Conservation (phyloP, 2,797 vertebrate species). For the Cyprinella venusta region DNA sequence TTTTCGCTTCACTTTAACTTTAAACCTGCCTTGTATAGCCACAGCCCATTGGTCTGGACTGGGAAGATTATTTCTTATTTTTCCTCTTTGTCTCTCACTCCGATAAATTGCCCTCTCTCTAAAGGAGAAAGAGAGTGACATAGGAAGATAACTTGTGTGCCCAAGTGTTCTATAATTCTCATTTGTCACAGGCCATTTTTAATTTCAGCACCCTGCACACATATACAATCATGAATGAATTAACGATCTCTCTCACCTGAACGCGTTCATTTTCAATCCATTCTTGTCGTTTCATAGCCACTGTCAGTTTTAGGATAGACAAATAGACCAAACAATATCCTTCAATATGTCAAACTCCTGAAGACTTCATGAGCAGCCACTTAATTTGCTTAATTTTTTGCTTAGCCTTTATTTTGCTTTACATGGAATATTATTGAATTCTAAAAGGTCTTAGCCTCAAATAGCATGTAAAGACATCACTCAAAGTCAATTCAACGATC, state of each 20-base stretch:
- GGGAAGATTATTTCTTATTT: conserved; percentile 42
- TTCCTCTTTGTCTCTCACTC: not conserved
- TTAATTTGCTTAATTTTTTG: not conserved
- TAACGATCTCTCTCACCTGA: not conserved
- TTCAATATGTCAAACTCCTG: conserved; percentile 2
- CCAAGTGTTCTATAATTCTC: conserved; percentile 34
- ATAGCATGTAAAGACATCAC: not conserved
- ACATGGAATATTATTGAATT: not conserved
- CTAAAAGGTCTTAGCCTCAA: not conserved
- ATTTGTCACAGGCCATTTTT: conserved; percentile 41
- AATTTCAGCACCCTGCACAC: conserved; percentile 18
- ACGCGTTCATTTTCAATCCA: conserved; percentile 10
- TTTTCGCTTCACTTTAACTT: conserved; percentile 31
- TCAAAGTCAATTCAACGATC: not conserved
- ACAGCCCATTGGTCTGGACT: conserved; percentile 31
- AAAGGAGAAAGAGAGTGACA: conserved; percentile 17
- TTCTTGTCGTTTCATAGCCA: conserved; percentile 16
- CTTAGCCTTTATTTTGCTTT: not conserved
- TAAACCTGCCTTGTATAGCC: conserved; percentile 16
- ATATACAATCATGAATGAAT: conserved; percentile 20
- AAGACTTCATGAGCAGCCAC: not conserved
- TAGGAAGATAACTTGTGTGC: conserved; percentile 24
- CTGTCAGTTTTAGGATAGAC: conserved; percentile 23
- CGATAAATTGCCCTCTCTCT: not conserved
- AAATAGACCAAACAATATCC: conserved; percentile 2